Conservation (phyloP, 2,888 invertebrate species). For the Oligia latruncula region DNA sequence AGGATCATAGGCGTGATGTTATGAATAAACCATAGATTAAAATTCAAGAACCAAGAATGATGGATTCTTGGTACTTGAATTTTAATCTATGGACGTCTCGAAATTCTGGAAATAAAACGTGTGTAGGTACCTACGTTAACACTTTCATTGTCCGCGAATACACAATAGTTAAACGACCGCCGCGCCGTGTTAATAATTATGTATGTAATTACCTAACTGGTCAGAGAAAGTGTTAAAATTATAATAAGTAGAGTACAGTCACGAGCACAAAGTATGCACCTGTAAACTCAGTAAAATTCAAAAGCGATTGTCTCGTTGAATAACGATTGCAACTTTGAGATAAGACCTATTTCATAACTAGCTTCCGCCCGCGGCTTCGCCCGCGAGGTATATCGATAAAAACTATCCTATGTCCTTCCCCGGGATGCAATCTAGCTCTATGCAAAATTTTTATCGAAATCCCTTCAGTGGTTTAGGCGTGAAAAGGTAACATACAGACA, state of each 20-base stretch:
- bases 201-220: conserved; percentile 15
- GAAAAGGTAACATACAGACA: no score
- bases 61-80: not conserved
- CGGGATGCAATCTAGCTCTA: no score
- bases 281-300: not conserved
- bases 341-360: not conserved
- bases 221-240: conserved; percentile 36
- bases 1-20: not conserved
- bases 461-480: no score
- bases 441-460: no score
- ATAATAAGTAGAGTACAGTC: conserved; percentile 8
- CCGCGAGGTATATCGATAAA: no score
- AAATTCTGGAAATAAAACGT: not conserved
- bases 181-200: conserved; percentile 8
- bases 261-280: not conserved
- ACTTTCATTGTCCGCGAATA: conserved; percentile 28
- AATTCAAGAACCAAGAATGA: no score
- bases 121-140: not conserved
- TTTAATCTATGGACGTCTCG: not conserved
- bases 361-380: no score
- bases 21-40: not conserved
- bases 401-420: no score
- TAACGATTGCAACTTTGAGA: not conserved
- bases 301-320: not conserved
- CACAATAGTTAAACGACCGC: conserved; percentile 5